These are phyloP conservation scores for Eulemur coronatus DNA, from an alignment of 2,797 vertebrate species.

Conservation along the genomic window DNA sequence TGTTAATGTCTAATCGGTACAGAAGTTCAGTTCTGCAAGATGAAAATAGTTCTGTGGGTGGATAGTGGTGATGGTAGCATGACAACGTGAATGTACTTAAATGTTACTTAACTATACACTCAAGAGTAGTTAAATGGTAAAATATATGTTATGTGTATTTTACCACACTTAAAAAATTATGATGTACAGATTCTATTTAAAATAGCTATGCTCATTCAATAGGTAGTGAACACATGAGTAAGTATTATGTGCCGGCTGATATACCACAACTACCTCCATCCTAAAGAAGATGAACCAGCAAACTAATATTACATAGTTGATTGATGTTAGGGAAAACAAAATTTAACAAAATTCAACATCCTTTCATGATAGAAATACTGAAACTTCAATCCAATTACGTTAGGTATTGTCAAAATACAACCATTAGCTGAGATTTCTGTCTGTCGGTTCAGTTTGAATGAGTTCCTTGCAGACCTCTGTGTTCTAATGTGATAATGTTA, in stretches of 20 bases:
- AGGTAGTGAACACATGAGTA: not conserved
- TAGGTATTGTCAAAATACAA: not conserved
- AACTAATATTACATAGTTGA: not conserved
- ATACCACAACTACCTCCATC: not conserved
- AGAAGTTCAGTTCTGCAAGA: not conserved
- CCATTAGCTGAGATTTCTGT: not conserved
- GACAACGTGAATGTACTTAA: not conserved
- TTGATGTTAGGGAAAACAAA: not conserved
- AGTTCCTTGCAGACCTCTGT: not conserved
- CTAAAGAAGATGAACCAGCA: not conserved
- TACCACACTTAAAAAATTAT: not conserved
- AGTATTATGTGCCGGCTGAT: not conserved
- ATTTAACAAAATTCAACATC: not conserved
- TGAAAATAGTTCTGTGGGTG: not conserved
- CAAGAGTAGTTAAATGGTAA: not conserved
- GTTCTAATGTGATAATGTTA: not conserved
- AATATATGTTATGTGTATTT: not conserved
- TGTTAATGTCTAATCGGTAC: not conserved
- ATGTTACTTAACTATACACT: not conserved
- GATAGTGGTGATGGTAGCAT: not conserved
- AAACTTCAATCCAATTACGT: not conserved
- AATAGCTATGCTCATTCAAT: not conserved
- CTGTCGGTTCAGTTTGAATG: not conserved
- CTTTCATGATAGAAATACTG: not conserved
- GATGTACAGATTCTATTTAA: not conserved